Conservation (phyloP, 2,888 invertebrate species). For the Cantharis rustica region DNA sequence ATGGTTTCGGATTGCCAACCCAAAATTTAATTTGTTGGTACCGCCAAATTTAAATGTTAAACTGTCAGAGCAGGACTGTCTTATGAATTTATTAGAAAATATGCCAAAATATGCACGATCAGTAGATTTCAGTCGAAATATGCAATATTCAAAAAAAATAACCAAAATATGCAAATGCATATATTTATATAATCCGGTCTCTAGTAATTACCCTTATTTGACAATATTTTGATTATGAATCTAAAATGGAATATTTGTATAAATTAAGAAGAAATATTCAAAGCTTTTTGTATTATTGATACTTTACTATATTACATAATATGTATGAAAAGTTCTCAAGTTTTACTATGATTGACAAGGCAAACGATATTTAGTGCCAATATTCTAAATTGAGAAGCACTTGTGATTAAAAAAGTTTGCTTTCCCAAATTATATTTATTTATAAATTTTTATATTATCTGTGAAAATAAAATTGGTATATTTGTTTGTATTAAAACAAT, state of each 20-base stretch:
- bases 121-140: no score
- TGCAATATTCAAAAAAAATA: no score
- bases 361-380: not conserved
- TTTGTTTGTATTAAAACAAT: no score
- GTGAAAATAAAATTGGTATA: not conserved
- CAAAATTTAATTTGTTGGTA: no score
- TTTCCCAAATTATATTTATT: not conserved
- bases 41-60: no score
- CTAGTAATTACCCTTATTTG: no score
- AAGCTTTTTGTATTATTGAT: not conserved
- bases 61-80: no score
- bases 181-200: no score
- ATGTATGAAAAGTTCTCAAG: not conserved
- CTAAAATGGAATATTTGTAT: not conserved
- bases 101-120: no score
- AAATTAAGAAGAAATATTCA: not conserved
- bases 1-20: no score
- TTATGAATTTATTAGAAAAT: no score
- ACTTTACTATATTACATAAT: not conserved
- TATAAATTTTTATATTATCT: not conserved
- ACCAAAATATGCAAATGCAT: no score
- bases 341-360: not conserved
- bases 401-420: not conserved
- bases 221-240: not conserved
- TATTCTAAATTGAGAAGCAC: not conserved